Percentiles rank a stretch among this genome's conserved stretches.
Evolutionary conservation across 23 tunicate genomes (phyloP).

Genomic region (Botrylloides violaceus): DNA sequence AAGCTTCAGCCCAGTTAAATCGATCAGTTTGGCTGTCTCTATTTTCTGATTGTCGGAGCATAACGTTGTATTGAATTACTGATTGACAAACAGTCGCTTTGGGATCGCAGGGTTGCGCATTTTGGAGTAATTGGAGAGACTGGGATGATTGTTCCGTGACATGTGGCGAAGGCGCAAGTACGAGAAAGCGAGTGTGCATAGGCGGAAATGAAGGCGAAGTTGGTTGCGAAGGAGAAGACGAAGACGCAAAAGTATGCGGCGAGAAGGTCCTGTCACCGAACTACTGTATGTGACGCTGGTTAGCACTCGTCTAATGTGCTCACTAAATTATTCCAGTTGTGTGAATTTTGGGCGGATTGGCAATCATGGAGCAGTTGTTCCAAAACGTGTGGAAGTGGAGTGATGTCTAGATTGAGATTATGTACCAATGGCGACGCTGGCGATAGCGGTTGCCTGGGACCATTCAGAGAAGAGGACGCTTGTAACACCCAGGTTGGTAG

Average conservation of each 20-base stretch:
- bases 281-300: no score
- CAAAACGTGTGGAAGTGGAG: slow-evolving; percentile 74
- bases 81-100: neutral
- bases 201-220: slow-evolving; percentile 39
- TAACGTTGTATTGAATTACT: no score
- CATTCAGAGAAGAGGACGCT: slow-evolving; percentile 9
- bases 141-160: slow-evolving; percentile 25
- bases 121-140: slow-evolving; percentile 28
- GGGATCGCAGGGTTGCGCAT: neutral
- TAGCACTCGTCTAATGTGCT: no score
- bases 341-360: slow-evolving; percentile 28
- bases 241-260: neutral
- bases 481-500: slow-evolving; percentile 12
- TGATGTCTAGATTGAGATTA: slow-evolving; percentile 12
- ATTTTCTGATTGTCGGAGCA: no score
- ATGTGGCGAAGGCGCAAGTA: slow-evolving; percentile 21
- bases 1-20: no score
- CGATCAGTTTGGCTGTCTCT: no score
- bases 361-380: slow-evolving; percentile 27
- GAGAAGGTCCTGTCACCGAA: neutral
- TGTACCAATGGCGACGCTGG: slow-evolving; percentile 23
- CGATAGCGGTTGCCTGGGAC: slow-evolving; percentile 16
- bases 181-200: slow-evolving; percentile 29
- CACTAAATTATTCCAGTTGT: no score
- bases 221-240: neutral